Evolutionary conservation across 2,888 invertebrate species (phyloP), one percentile per base, ranked within the genome.

Genomic region (Polydrusus cervinus): DNA sequence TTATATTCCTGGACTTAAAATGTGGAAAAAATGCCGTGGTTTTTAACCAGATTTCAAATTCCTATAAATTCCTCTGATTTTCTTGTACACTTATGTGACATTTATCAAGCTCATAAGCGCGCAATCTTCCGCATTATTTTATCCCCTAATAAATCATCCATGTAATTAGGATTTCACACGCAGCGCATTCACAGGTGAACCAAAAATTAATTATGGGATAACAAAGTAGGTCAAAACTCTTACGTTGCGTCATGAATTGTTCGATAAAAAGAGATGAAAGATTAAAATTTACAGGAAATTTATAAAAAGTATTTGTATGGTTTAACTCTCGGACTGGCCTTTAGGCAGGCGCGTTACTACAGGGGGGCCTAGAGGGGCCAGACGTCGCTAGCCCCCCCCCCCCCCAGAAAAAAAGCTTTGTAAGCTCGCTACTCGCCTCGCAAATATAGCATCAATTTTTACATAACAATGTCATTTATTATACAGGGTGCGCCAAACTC

Each of bases 131-230:
- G 11, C n/a, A 34, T 25, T 65, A 65, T 65, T 65, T 65, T 49
- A 45, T 49, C 64, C 64, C 34, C 11, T 49, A 49, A n/a, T 49
- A 49, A 45, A 47, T 65, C 45, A 65, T 65, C 45, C 64, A 9
- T 49, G n/a, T 65, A 65, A 65, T 65, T 65, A 47, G 64, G 49
- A 65, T 65, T 34, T 49, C 40, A 34, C 64, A 47, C 64, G 64
- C 47, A 65, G 49, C 45, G 30, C 30, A 65, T 65, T 49, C 64
- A 65, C 34, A 47, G 49, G 64, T 65, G 57, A 57, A 47, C 30
- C 64, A 65, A 65, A 65, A 49, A 65, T 65, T 65, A 65, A 45
- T 65, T 65, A 47, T 38, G 9, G 57, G 38, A 1, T 38, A 9
- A 13, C 13, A 57, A 57, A 57, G 38, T 57, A 16, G 57, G 57